These are phyloP conservation scores for Bubo bubo DNA, from an alignment of 2,113 vertebrate species.

Conservation along the genomic window DNA sequence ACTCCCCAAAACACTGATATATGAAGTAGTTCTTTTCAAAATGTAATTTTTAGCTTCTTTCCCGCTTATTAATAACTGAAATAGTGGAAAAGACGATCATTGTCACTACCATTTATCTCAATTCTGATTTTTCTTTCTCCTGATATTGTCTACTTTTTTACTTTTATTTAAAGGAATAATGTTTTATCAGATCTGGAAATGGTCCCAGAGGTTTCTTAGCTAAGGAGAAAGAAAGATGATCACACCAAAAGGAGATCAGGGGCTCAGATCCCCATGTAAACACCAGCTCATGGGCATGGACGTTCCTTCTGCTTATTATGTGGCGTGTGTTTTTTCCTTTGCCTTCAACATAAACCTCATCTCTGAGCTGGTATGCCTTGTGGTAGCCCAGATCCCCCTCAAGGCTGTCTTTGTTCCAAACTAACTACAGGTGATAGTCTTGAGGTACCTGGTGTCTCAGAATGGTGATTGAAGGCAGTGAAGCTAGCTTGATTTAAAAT, in stretches of 20 bases:
- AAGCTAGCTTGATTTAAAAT: background rate
- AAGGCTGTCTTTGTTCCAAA: background rate
- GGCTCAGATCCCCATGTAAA: background rate
- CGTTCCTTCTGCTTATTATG: background rate
- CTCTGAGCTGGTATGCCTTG: rapidly evolving
- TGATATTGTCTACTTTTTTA: background rate
- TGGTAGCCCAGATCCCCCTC: background rate
- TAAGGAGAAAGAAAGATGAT: background rate
- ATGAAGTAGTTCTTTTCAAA: background rate
- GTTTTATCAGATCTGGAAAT: background rate
- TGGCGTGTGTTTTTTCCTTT: background rate
- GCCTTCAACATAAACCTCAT: background rate
- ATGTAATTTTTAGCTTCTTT: background rate
- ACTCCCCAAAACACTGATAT: background rate
- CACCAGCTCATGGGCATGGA: rapidly evolving
- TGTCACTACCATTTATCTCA: background rate
- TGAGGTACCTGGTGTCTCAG: background rate
- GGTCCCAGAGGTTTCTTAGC: background rate
- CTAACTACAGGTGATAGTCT: background rate
- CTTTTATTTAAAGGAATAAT: background rate
- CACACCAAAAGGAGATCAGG: background rate
- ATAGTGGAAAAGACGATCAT: background rate
- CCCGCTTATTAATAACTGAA: background rate
- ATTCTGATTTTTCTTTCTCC: background rate
- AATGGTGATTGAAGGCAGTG: background rate